These are phyloP conservation scores for Enchytraeus crypticus DNA, from an alignment of 2,888 invertebrate species.

Conservation along the genomic window DNA sequence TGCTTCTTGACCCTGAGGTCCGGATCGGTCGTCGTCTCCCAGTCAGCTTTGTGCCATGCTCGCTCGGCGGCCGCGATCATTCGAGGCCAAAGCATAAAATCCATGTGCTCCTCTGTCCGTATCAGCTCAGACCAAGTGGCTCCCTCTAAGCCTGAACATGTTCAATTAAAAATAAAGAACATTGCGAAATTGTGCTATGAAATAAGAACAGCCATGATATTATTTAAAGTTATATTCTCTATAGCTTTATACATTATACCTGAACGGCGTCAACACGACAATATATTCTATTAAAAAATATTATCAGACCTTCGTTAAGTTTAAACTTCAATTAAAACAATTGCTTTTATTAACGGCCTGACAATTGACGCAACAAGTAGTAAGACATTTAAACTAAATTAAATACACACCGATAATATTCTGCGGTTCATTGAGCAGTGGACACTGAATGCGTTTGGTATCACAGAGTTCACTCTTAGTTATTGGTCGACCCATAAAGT, in stretches of 20 bases:
- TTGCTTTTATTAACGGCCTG: too few species aligned
- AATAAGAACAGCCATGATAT: too few species aligned
- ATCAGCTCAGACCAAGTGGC: constrained; percentile 26
- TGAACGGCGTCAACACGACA: neutral
- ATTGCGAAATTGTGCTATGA: too few species aligned
- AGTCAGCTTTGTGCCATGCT: constrained; percentile 29
- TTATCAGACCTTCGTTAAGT: too few species aligned
- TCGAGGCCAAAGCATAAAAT: constrained; percentile 26
- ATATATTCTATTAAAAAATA: too few species aligned
- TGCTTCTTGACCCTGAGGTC: constrained; percentile 16
- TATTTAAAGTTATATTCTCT: too few species aligned
- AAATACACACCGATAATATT: constrained; percentile 39
- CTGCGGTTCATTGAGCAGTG: constrained; percentile 29
- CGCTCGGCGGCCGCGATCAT: constrained; percentile 29
- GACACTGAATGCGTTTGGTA: constrained; percentile 28
- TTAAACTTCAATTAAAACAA: too few species aligned
- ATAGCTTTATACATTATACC: too few species aligned
- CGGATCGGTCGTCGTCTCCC: constrained; percentile 33
- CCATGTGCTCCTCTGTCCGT: constrained; percentile 15
- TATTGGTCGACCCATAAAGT: constrained; percentile 31
- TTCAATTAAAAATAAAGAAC: neutral
- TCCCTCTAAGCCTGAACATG: constrained; percentile 21
- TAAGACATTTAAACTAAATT: too few species aligned
- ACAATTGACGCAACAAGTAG: too few species aligned
- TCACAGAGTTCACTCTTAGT: constrained; percentile 29